Percentiles rank a stretch among this genome's conserved stretches.
phyloP scores from a whole-genome alignment of 2,888 invertebrate genomes.

The Lasioglossum zephyrum region DNA sequence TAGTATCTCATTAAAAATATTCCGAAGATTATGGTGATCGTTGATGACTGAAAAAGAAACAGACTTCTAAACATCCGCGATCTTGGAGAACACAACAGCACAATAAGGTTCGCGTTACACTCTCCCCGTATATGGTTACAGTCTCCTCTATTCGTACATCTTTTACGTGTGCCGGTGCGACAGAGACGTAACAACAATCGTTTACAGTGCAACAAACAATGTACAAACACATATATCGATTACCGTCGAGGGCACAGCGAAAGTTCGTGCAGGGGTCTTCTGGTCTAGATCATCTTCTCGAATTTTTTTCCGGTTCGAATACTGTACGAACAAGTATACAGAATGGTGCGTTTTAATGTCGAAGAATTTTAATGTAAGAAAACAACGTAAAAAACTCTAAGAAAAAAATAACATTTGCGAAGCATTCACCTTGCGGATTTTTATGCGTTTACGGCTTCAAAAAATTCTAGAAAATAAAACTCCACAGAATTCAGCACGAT shows the following conservation, averaged over 20 bases:
- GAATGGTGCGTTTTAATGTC: too few relatives aligned
- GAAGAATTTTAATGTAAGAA: too few relatives aligned
- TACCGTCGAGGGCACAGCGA: slow-evolving; percentile 5
- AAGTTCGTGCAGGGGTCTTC: neutral
- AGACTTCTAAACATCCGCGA: neutral
- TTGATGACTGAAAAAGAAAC: neutral
- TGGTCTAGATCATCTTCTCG: neutral
- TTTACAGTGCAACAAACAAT: neutral
- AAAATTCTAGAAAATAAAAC: too few relatives aligned
- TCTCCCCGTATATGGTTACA: neutral
- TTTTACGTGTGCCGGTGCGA: neutral
- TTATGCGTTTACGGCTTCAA: too few relatives aligned
- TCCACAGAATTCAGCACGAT: too few relatives aligned
- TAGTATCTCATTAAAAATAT: neutral
- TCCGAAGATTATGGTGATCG: neutral
- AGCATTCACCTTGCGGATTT: too few relatives aligned
- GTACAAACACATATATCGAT: neutral
- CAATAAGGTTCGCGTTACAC: neutral
- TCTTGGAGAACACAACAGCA: neutral
- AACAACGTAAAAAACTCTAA: too few relatives aligned
- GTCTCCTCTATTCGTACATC: neutral
- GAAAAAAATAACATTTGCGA: too few relatives aligned
- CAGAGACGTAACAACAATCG: neutral
- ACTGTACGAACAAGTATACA: too few relatives aligned
- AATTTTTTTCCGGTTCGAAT: too few relatives aligned